Conservation (phyloP, 2,113 vertebrate genomes). For the Delphinapterus leucas region DNA sequence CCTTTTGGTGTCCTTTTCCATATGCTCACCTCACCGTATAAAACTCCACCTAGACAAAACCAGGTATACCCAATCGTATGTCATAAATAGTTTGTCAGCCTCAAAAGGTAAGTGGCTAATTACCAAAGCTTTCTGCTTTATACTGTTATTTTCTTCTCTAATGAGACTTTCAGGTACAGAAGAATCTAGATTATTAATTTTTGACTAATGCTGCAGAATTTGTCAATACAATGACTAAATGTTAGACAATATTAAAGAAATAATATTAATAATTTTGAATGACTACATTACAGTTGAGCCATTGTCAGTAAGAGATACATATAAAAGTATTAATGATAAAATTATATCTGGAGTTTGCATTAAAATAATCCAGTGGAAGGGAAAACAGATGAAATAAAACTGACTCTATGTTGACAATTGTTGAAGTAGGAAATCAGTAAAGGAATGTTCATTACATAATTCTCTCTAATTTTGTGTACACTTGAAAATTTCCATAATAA, state of each 20-base stretch:
- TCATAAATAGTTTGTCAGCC: not conserved
- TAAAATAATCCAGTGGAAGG: not conserved
- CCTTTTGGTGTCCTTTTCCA: not conserved
- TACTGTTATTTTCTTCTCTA: not conserved
- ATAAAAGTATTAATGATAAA: not conserved
- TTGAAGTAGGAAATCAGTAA: not conserved
- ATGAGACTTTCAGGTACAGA: not conserved
- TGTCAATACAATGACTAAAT: not conserved
- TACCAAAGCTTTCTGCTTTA: not conserved
- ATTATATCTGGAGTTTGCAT: not conserved
- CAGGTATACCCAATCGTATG: not conserved
- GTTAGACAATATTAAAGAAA: not conserved
- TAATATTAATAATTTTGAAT: not conserved
- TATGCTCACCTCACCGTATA: not conserved
- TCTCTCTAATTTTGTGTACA: not conserved
- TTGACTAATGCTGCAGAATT: not conserved
- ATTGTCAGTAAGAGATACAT: not conserved
- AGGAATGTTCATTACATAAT: not conserved
- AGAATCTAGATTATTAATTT: not conserved
- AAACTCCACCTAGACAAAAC: not conserved
- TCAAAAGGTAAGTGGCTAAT: not conserved
- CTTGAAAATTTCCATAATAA: not conserved
- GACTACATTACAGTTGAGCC: not conserved
- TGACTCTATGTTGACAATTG: not conserved
- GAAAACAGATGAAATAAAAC: not conserved